Percentiles rank a stretch among this genome's conserved stretches.
Conservation (phyloP, 2,113 vertebrate species). For the Ammodramus savannarum region DNA sequence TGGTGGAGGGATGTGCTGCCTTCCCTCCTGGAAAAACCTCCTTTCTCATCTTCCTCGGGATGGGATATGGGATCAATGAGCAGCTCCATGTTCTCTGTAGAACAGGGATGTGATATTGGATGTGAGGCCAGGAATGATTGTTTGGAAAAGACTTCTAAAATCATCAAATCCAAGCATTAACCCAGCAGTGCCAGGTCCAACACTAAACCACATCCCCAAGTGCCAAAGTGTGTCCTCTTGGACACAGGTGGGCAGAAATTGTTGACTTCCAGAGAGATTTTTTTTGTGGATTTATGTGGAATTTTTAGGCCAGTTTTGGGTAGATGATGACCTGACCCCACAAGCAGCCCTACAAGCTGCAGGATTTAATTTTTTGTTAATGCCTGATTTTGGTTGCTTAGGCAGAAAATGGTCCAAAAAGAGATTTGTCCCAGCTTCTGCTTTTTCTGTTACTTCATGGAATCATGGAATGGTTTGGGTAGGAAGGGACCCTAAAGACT, state of each 20-base stretch:
- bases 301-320: not conserved
- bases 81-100: rapidly evolving
- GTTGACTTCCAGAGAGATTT: not conserved
- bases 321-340: not conserved
- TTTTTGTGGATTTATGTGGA: not conserved
- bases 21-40: not conserved
- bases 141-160: not conserved
- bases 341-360: not conserved
- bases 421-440: not conserved
- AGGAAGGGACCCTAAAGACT: not conserved
- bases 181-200: not conserved
- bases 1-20: not conserved
- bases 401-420: not conserved
- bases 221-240: not conserved
- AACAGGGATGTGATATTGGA: not conserved
- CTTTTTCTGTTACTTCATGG: rapidly evolving
- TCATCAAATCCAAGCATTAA: too few relatives aligned
- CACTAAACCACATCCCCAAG: rapidly evolving
- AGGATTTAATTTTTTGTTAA: not conserved
- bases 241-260: rapidly evolving
- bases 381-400: not conserved
- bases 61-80: too few relatives aligned
- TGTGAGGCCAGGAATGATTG: not conserved
- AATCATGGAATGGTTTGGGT: not conserved
- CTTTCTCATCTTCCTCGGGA: not conserved